Percentiles rank a stretch among this genome's conserved stretches.
Conservation (phyloP, 2,113 vertebrate species). For the Raja brachyura region DNA sequence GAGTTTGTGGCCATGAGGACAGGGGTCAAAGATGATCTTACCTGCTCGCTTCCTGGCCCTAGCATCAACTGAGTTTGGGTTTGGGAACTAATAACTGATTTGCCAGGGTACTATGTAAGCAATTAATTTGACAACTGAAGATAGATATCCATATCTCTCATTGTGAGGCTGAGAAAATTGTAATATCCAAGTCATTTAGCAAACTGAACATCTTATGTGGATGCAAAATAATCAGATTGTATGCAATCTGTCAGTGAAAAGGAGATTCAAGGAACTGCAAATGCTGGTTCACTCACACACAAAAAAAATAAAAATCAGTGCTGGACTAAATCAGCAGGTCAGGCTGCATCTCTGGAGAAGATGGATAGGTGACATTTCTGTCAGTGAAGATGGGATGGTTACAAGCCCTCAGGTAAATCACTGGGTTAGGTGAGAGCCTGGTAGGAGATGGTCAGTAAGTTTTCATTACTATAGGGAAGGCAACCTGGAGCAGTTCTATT, state of each 20-base stretch:
- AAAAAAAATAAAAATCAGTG: no score
- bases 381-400: not conserved
- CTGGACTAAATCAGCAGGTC: no score
- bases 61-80: not conserved
- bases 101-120: not conserved
- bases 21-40: no score
- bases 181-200: not conserved
- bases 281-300: no score
- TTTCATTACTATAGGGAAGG: not conserved
- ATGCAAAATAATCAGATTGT: not conserved
- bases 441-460: not conserved
- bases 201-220: not conserved
- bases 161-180: not conserved
- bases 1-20: no score
- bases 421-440: not conserved
- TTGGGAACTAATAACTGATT: not conserved
- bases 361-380: no score
- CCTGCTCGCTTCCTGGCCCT: no score
- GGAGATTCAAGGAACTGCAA: no score
- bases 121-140: not conserved
- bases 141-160: not conserved
- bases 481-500: not conserved
- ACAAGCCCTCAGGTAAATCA: not conserved
- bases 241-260: not conserved
- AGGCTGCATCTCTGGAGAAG: no score